phyloP scores from a whole-genome alignment of 2,113 vertebrate species.

The Rhinoderma darwinii region DNA sequence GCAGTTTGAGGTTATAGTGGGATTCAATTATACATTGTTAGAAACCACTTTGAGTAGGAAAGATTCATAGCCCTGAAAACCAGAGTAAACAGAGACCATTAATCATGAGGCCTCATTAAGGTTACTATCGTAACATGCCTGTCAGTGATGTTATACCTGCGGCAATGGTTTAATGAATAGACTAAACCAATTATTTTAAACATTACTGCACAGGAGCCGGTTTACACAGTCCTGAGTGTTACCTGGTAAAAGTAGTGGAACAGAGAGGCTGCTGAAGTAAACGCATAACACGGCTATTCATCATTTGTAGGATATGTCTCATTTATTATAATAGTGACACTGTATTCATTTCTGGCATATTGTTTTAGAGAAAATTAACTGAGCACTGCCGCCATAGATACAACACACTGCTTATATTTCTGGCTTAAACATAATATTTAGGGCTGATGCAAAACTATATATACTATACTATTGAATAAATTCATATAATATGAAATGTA shows the following conservation, averaged over 20 bases:
- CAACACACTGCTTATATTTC: background rate
- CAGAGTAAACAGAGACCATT: slow-evolving; percentile 32
- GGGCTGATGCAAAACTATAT: background rate
- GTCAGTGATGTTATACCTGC: slow-evolving; percentile 9
- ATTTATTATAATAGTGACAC: slow-evolving; percentile 9
- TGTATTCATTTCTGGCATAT: background rate
- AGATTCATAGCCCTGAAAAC: slow-evolving; percentile 12
- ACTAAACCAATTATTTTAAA: slow-evolving; percentile 35
- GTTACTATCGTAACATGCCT: slow-evolving; percentile 25
- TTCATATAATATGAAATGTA: too few relatives aligned
- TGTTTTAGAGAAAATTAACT: slow-evolving; percentile 23
- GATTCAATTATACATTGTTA: slow-evolving; percentile 15
- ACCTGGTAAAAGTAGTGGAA: background rate
- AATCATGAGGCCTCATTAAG: slow-evolving; percentile 41
- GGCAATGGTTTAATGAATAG: slow-evolving; percentile 47
- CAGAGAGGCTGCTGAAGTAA: background rate
- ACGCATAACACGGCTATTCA: background rate
- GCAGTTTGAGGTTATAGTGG: slow-evolving; percentile 23
- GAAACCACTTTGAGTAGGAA: slow-evolving; percentile 29
- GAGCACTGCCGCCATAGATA: background rate
- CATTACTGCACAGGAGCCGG: background rate
- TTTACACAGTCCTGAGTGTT: background rate
- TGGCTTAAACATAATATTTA: background rate
- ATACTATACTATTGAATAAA: too few relatives aligned
- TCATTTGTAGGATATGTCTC: slow-evolving; percentile 14